Evolutionary conservation across 2,888 invertebrate genomes (phyloP).

Genomic region (Pristionchus entomophagus): DNA sequence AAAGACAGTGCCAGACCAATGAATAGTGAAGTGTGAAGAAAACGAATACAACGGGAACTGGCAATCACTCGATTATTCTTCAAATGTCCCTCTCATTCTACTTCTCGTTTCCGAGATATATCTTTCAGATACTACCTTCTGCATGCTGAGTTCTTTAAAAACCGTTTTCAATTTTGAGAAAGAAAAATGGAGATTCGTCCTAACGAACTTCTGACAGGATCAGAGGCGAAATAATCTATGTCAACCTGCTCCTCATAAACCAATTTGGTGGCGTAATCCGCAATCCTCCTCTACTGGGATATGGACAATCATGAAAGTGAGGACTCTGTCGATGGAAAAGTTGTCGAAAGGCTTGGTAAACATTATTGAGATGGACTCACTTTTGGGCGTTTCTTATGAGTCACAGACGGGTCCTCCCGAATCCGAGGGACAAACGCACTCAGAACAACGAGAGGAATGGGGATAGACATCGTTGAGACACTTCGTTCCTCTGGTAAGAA

Average conservation of each 20-base stretch:
- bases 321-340: neutral
- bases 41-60: neutral
- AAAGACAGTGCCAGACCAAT: neutral
- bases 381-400: too few species aligned
- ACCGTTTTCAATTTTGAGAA: neutral
- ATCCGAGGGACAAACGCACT: neutral
- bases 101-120: neutral
- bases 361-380: neutral
- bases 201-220: too few species aligned
- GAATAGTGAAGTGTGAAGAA: neutral
- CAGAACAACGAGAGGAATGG: neutral
- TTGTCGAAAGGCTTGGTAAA: neutral
- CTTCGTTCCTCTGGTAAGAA: too few species aligned
- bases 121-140: neutral
- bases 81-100: neutral
- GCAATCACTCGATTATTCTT: neutral
- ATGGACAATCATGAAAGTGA: neutral
- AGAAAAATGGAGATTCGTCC: too few species aligned
- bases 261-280: too few species aligned
- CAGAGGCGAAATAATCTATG: too few species aligned
- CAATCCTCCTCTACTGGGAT: neutral
- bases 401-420: neutral
- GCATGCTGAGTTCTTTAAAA: neutral
- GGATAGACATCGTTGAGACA: neutral
- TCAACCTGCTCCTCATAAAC: too few species aligned